Evolutionary conservation across 1,140 invertebrate genomes (phyloP), one percentile per base, ranked within the genome.

Genomic region (Penaeus indicus): DNA sequence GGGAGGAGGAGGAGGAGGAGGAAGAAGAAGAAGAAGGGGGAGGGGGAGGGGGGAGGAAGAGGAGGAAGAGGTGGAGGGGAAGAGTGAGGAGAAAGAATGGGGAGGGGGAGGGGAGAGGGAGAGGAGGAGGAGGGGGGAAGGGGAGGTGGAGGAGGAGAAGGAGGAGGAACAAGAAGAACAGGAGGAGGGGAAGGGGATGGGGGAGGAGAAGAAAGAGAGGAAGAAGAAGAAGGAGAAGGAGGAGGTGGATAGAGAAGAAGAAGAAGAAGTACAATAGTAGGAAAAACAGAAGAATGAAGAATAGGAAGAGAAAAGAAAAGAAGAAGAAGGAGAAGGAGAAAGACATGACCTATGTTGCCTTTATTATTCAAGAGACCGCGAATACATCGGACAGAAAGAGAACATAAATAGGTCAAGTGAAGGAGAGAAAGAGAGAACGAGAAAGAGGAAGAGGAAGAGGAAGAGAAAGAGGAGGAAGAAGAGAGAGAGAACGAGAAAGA

Each of bases 111-210:
- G 19, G 2, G 18, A 18, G 32, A 32, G 60, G 25, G 32, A 42
- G 25, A 32, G 60, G 32, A 47, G 54, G 32, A 47, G 54, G 75
- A 47, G 54, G 75, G 77, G 42, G n/a, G 77, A 79, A 19, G 77
- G 42, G 77, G 22, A 79, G 77, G 22, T 42, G 77, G 22, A 79
- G 77, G 22, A 79, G 77, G 13, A 80, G 42, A 13, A 60, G 78
- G 10, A 80, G 78, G 22, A 54, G 78, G 10, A 80, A 42, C 1
- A 54, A 42, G 22, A 80, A 19, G 22, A 80, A 32, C 1, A 54
- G 42, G 22, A 54, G 42, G 47, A 54, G 78, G n/a, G 21, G 42
- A 25, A 54, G 78, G n/a, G 25, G 54, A 38, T 0, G 2, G 54
- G 47, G 61, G 42, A 61, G 0, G 61, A 21, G 3, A 22, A n/a